These are phyloP conservation scores for Ivindomyrus marchei DNA, from an alignment of 2,113 vertebrate genomes.

Conservation along the genomic window DNA sequence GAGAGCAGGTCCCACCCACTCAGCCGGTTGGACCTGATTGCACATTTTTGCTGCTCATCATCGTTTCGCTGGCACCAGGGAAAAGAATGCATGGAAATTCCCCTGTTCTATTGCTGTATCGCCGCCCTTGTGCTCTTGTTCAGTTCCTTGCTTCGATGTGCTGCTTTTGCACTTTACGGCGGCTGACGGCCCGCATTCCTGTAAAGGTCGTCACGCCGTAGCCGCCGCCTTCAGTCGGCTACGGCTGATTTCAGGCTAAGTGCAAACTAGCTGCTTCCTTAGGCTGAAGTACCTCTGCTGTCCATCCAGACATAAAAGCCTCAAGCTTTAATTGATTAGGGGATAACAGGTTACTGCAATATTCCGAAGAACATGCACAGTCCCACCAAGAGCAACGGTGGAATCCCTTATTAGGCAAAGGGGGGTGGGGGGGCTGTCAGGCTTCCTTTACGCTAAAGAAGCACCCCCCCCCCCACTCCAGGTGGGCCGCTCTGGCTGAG, in stretches of 20 bases:
- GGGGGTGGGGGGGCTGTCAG: background rate
- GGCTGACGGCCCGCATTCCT: background rate
- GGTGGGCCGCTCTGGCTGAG: background rate
- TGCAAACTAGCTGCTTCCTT: constrained; percentile 7
- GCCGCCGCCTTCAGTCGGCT: background rate
- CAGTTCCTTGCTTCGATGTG: background rate
- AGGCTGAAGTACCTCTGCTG: background rate
- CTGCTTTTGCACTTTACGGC: background rate
- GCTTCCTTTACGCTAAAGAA: background rate
- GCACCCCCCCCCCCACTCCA: background rate
- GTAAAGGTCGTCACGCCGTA: background rate
- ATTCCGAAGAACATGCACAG: background rate
- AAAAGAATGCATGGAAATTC: background rate
- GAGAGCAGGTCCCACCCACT: background rate
- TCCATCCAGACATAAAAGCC: constrained; percentile 7
- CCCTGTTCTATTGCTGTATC: background rate
- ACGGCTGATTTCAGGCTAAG: background rate
- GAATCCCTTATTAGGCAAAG: background rate
- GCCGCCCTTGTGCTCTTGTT: background rate
- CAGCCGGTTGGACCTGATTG: background rate
- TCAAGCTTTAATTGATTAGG: background rate
- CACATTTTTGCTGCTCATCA: background rate
- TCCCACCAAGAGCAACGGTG: background rate
- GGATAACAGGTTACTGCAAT: background rate
- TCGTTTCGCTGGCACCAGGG: background rate